These are phyloP conservation scores for Nomada ferruginata DNA, from an alignment of 2,888 invertebrate species.

Conservation along the genomic window DNA sequence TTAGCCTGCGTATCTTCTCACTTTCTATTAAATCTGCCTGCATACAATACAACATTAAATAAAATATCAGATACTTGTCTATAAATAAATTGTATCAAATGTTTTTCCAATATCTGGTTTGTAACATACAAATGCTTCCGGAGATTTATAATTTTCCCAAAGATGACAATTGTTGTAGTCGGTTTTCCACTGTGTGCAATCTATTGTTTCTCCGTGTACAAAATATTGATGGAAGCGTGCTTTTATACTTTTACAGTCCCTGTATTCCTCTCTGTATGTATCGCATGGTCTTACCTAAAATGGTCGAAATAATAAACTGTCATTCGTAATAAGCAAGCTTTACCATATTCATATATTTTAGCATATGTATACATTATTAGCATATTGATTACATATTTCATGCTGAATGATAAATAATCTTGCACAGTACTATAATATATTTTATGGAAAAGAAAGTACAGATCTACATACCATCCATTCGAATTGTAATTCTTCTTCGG, in stretches of 20 bases:
- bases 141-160: constrained; percentile 88
- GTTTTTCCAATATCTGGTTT: background rate
- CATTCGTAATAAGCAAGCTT: background rate
- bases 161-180: constrained; percentile 91
- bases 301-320: background rate
- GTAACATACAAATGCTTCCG: constrained; percentile 88
- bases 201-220: constrained; percentile 89
- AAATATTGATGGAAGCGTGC: constrained; percentile 95
- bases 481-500: background rate
- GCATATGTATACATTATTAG: background rate
- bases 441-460: background rate
- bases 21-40: constrained; percentile 89
- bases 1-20: constrained; percentile 88
- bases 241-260: constrained; percentile 90
- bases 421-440: background rate
- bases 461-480: constrained; percentile 65
- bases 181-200: constrained; percentile 92
- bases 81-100: background rate
- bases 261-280: constrained; percentile 93
- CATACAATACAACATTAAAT: background rate
- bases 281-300: constrained; percentile 91
- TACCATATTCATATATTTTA: no score
- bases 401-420: background rate
- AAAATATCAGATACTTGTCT: background rate
- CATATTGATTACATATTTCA: background rate